Conservation (phyloP, 2,888 invertebrate species). For the Tiphia femorata region DNA sequence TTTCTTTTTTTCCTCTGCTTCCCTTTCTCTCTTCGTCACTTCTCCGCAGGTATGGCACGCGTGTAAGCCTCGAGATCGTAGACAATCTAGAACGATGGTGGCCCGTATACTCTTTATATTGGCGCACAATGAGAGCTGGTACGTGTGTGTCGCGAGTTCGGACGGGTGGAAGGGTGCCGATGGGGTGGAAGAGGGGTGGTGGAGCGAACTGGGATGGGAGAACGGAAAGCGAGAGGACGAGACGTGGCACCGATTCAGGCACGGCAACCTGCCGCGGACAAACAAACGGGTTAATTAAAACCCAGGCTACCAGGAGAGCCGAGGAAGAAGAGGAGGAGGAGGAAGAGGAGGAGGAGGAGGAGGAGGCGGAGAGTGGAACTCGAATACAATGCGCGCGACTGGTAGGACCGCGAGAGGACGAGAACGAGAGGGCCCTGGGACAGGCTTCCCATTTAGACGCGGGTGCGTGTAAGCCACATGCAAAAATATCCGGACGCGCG, state of each 20-base stretch:
- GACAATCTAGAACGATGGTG: too few relatives aligned
- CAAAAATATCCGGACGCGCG: conserved; percentile 7
- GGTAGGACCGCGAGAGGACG: conserved; percentile 1
- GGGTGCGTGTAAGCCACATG: conserved; percentile 14
- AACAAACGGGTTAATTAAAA: conserved; percentile 52
- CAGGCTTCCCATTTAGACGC: conserved; percentile 19
- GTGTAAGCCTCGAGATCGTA: too few relatives aligned
- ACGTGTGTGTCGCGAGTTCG: not conserved
- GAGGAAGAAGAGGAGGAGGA: too few relatives aligned
- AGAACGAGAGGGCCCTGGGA: conserved; percentile 1
- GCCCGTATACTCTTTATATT: too few relatives aligned
- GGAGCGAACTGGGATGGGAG: too few relatives aligned
- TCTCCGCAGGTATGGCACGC: too few relatives aligned
- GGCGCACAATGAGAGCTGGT: too few relatives aligned
- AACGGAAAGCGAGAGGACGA: not conserved
- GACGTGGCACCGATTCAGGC: conserved; percentile 31
- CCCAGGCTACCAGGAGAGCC: conserved; percentile 9
- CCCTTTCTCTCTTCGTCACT: too few relatives aligned
- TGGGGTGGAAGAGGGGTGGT: too few relatives aligned
- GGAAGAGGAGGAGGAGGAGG: conserved; percentile 1
- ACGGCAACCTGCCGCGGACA: conserved; percentile 38
- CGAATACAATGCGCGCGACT: conserved; percentile 5
- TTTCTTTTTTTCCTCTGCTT: too few relatives aligned
- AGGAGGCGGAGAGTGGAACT: conserved; percentile 7
- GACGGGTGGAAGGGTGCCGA: not conserved